phyloP scores from a whole-genome alignment of 2,113 vertebrate genomes.

The Dasyprocta punctata region DNA sequence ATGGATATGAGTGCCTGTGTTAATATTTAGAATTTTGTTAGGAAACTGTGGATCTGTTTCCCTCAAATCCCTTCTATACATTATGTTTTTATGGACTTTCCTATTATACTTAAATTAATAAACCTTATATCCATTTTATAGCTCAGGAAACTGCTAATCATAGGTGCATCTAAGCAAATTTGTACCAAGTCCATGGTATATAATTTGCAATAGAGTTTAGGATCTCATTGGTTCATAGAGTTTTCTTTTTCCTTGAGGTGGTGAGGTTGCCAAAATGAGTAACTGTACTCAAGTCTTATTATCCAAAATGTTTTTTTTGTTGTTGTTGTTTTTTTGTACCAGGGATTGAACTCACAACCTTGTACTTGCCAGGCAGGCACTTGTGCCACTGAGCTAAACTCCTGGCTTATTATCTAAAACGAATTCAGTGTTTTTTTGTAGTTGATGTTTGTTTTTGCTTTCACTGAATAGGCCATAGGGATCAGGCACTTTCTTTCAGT shows the following conservation, averaged over 20 bases:
- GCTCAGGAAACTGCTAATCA: neutral
- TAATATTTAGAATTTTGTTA: neutral
- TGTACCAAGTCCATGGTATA: neutral
- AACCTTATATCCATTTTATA: neutral
- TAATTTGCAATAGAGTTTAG: neutral
- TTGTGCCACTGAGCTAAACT: no score
- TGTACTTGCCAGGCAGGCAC: no score
- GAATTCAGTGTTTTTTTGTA: neutral
- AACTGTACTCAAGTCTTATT: neutral
- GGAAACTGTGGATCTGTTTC: neutral
- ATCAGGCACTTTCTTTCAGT: neutral
- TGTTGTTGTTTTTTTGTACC: neutral
- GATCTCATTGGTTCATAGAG: neutral
- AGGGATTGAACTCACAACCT: no score
- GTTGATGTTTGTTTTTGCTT: neutral
- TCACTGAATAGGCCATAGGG: neutral
- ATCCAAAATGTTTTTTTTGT: neutral
- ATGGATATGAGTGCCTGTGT: neutral
- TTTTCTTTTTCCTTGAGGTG: neutral
- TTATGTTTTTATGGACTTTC: neutral
- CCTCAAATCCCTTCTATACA: neutral
- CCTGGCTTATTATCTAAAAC: neutral
- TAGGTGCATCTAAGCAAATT: neutral
- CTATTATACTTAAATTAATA: neutral
- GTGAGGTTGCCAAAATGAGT: neutral